Conservation (phyloP, 2,888 invertebrate species). For the Cabera pusaria region DNA sequence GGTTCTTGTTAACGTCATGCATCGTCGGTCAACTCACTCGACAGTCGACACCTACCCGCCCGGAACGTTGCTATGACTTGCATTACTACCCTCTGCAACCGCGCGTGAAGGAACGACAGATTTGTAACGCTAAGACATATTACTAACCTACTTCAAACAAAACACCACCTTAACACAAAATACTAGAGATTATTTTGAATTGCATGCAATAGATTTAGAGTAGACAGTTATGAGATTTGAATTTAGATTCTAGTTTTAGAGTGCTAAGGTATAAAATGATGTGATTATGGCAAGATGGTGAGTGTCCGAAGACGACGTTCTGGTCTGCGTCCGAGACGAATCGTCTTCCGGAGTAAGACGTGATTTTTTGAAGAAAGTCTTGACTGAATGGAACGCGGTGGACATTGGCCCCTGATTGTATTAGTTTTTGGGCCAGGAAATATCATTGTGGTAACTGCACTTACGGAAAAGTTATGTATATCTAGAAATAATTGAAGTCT, state of each 20-base stretch:
- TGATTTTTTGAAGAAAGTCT: slow-evolving; percentile 79
- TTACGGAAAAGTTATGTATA: background rate
- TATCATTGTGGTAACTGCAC: slow-evolving; percentile 4
- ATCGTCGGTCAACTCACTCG: slow-evolving; percentile 13
- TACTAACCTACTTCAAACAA: slow-evolving; percentile 19
- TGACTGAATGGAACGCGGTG: slow-evolving; percentile 74
- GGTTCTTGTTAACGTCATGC: slow-evolving; percentile 28
- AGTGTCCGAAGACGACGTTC: slow-evolving; percentile 59
- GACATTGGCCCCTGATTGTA: slow-evolving; percentile 75
- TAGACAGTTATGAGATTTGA: too few species aligned
- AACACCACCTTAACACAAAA: slow-evolving; percentile 27
- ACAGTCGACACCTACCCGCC: slow-evolving; percentile 52
- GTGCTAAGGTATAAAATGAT: slow-evolving; percentile 34
- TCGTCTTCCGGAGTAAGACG: slow-evolving; percentile 79
- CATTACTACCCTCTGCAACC: slow-evolving; percentile 57
- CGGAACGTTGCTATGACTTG: slow-evolving; percentile 76
- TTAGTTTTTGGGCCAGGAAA: slow-evolving; percentile 43
- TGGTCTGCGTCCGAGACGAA: slow-evolving; percentile 74
- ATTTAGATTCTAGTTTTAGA: too few species aligned
- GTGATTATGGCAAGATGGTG: slow-evolving; percentile 38
- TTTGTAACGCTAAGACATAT: slow-evolving; percentile 56
- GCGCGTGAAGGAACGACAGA: slow-evolving; percentile 64
- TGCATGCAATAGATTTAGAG: too few species aligned
- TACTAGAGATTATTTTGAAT: slow-evolving; percentile 28
- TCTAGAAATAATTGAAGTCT: too few species aligned